These are phyloP conservation scores for Monopis laevigella DNA, from an alignment of 2,888 invertebrate species.

Conservation along the genomic window DNA sequence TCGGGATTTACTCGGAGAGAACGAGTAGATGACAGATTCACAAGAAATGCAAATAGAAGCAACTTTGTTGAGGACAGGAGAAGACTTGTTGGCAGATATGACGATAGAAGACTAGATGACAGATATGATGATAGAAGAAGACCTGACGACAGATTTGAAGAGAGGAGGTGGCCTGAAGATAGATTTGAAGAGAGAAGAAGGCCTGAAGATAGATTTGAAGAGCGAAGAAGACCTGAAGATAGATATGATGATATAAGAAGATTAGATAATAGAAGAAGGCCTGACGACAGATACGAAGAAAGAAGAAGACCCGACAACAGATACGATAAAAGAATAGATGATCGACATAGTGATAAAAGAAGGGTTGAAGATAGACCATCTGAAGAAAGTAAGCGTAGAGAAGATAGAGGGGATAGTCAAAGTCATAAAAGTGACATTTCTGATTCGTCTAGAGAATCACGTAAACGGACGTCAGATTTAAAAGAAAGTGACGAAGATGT, in stretches of 20 bases:
- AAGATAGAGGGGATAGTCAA: conserved; percentile 12
- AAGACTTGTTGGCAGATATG: conserved; percentile 20
- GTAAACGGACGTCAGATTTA: conserved; percentile 23
- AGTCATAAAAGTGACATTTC: no score
- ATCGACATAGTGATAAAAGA: conserved; percentile 23
- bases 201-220: conserved; percentile 26
- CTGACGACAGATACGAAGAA: conserved; percentile 27
- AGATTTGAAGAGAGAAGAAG: conserved; percentile 27
- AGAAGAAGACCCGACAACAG: conserved; percentile 10
- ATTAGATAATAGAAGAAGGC: conserved; percentile 21
- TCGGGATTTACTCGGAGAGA: conserved; percentile 39
- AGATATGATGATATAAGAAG: conserved; percentile 24
- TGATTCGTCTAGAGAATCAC: not conserved
- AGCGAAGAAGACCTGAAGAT: conserved; percentile 27
- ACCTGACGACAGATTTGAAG: conserved; percentile 12
- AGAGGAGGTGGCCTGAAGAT: conserved; percentile 20
- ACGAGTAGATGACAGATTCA: conserved; percentile 20
- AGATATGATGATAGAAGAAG: conserved; percentile 10
- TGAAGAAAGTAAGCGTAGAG: not conserved
- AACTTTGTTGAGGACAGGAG: conserved; percentile 24
- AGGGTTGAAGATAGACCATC: conserved; percentile 24
- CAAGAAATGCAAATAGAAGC: conserved; percentile 16
- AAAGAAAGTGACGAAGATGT: conserved; percentile 31
- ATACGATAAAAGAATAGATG: conserved; percentile 24
- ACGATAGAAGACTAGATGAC: conserved; percentile 1